Evolutionary conservation across 2,888 invertebrate genomes (phyloP).

Genomic region (Tolmerus cingulatus): DNA sequence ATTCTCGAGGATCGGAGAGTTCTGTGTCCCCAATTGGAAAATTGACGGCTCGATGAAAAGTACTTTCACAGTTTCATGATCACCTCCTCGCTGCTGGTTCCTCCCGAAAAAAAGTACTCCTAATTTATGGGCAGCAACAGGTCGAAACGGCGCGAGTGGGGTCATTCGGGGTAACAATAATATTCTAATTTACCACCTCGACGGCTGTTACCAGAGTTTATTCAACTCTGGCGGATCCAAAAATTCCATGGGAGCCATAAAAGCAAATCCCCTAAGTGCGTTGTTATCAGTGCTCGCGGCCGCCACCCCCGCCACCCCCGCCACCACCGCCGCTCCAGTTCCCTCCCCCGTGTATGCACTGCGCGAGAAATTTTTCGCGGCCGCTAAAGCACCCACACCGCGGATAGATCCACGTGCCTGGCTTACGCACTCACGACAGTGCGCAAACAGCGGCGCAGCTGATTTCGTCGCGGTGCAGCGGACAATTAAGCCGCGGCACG

Average conservation of each 20-base stretch:
- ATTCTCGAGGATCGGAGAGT: background rate
- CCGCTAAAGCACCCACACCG: background rate
- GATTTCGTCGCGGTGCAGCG: background rate
- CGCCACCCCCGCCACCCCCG: background rate
- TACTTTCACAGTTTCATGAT: background rate
- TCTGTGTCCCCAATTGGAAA: background rate
- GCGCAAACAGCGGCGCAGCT: background rate
- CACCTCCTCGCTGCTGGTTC: background rate
- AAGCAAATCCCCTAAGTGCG: background rate
- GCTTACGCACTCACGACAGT: background rate
- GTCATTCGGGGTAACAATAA: background rate
- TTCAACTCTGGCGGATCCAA: background rate
- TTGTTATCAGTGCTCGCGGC: background rate
- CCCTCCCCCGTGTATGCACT: background rate
- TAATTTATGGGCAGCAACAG: background rate
- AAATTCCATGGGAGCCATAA: slow-evolving; percentile 6
- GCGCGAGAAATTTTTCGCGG: background rate
- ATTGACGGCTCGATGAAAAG: background rate
- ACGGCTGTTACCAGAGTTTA: background rate
- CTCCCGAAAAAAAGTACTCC: background rate
- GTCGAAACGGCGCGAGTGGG: background rate
- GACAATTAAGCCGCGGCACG: background rate
- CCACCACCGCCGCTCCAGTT: background rate
- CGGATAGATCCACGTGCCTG: background rate
- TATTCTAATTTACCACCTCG: background rate